These are phyloP conservation scores for Chironomus tepperi DNA, from an alignment of 1,140 invertebrate genomes.

Conservation along the genomic window DNA sequence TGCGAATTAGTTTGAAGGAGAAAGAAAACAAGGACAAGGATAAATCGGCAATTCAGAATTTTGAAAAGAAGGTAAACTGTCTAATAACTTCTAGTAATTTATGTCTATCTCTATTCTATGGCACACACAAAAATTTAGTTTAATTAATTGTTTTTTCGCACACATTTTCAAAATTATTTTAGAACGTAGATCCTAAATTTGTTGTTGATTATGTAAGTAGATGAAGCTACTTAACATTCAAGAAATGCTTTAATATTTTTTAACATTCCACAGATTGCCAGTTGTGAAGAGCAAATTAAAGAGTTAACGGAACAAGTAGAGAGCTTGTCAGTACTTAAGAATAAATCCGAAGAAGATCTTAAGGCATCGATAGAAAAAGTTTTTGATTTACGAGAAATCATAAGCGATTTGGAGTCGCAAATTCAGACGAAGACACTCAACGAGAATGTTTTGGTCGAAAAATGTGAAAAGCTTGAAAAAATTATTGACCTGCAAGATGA, in stretches of 20 bases:
- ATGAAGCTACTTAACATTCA: too few relatives aligned
- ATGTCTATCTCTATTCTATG: not conserved
- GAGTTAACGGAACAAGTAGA: conserved; percentile 53
- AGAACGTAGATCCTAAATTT: not conserved
- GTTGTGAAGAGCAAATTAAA: conserved; percentile 54
- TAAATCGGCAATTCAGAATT: conserved; percentile 44
- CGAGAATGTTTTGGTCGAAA: conserved; percentile 36
- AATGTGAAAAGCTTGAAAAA: conserved; percentile 39
- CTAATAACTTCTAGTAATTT: not conserved
- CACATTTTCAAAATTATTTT: not conserved
- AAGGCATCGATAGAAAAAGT: conserved; percentile 64
- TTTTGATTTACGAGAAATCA: conserved; percentile 60
- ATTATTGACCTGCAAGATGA: conserved; percentile 46
- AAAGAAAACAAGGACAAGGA: conserved; percentile 47
- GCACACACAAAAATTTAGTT: too few relatives aligned
- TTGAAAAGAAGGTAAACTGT: conserved; percentile 45
- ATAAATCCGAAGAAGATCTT: conserved; percentile 52
- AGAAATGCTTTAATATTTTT: not conserved
- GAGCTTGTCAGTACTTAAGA: conserved; percentile 49
- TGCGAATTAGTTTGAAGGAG: conserved; percentile 53
- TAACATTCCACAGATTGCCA: not conserved
- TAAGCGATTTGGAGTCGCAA: conserved; percentile 62
- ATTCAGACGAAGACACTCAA: conserved; percentile 50
- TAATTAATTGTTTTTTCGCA: conserved; percentile 25
- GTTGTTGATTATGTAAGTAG: conserved; percentile 16